Percentiles rank a stretch among this genome's conserved stretches.
phyloP scores from a whole-genome alignment of 2,888 invertebrate genomes.

The Idaea dimidiata region DNA sequence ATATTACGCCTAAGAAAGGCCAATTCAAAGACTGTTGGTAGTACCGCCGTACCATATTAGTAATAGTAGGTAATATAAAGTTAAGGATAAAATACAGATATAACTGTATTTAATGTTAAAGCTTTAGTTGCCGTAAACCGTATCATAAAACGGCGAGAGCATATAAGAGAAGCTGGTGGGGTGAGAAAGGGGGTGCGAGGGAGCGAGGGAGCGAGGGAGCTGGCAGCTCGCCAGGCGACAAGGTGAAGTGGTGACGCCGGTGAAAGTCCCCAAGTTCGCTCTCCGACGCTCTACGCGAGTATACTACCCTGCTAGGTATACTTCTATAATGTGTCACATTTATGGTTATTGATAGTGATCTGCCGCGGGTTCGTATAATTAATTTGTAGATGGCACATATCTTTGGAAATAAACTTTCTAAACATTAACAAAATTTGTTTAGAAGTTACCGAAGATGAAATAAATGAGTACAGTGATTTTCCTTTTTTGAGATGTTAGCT shows the following conservation, averaged over 20 bases:
- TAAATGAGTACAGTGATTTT: no score
- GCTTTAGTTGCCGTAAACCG: constrained; percentile 2
- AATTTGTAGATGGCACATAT: no score
- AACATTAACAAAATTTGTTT: no score
- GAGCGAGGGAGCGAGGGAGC: constrained; percentile 37
- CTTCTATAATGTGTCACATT: constrained; percentile 5
- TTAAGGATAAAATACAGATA: background rate
- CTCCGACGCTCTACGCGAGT: constrained; percentile 10
- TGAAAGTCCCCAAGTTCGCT: constrained; percentile 56
- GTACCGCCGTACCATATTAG: background rate
- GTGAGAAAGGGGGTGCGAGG: constrained; percentile 22
- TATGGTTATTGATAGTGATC: background rate
- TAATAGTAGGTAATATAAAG: background rate
- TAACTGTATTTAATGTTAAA: background rate
- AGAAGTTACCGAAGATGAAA: no score
- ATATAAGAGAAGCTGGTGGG: constrained; percentile 18
- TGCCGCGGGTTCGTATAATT: no score
- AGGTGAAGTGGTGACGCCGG: constrained; percentile 74
- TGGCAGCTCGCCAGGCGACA: constrained; percentile 68
- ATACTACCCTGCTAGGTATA: constrained; percentile 16
- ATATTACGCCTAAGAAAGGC: no score
- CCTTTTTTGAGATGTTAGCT: no score
- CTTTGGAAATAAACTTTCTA: no score
- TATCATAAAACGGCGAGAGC: constrained; percentile 15
- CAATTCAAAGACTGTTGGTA: no score